phyloP scores from a whole-genome alignment of 2,797 vertebrate species.

The Poecilia velifera region DNA sequence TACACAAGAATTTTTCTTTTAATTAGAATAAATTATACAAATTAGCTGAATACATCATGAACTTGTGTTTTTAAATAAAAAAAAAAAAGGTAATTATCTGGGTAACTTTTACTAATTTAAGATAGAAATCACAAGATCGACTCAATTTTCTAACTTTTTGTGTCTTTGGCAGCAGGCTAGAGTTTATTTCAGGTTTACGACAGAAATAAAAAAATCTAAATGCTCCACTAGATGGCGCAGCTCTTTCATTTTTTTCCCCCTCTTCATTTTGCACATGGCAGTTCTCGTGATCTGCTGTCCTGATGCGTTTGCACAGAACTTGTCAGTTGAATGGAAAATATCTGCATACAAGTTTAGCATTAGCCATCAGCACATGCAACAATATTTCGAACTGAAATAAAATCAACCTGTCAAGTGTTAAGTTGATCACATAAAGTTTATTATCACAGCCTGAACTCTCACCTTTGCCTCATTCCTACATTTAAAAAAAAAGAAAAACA shows the following conservation, averaged over 20 bases:
- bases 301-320: conserved; percentile 14
- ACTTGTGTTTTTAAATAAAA: background rate
- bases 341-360: background rate
- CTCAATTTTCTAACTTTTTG: conserved; percentile 1
- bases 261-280: conserved; percentile 3
- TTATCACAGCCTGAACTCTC: conserved; percentile 68
- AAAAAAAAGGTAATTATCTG: conserved; percentile 11
- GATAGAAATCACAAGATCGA: background rate
- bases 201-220: background rate
- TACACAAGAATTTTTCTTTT: background rate
- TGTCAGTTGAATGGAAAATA: conserved; percentile 9
- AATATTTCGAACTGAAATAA: background rate
- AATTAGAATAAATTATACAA: background rate
- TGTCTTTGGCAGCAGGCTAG: background rate
- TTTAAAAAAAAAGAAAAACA: conserved; percentile 41
- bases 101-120: conserved; percentile 18
- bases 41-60: background rate
- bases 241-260: conserved; percentile 33
- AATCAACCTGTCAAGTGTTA: background rate
- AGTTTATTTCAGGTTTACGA: background rate
- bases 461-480: conserved; percentile 61
- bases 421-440: conserved; percentile 38
- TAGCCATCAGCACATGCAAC: background rate
- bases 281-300: conserved; percentile 11
- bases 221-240: conserved; percentile 70